A percentile compares a stretch with the other conserved stretches of the same genome.
phyloP scores from a whole-genome alignment of 2,797 vertebrate species.

The Sandelia bainsii region DNA sequence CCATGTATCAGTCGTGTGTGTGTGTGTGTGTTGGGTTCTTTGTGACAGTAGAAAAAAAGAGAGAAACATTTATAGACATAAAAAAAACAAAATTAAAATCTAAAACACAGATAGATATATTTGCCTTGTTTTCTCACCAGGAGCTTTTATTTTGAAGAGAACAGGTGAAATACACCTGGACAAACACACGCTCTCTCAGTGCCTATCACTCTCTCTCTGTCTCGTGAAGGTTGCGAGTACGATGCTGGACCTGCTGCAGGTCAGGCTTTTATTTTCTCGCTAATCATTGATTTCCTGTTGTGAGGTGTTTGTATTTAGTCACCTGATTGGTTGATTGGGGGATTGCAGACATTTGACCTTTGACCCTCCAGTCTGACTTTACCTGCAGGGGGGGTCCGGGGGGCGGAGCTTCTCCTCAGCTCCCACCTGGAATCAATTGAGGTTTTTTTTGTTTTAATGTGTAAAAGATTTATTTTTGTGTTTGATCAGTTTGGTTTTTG shows the following conservation, averaged over 20 bases:
- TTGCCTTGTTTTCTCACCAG: constrained; percentile 26
- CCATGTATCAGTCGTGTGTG: too few species aligned
- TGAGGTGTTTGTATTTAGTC: constrained; percentile 6
- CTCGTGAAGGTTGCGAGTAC: constrained; percentile 19
- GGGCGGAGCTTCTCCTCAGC: constrained; percentile 21
- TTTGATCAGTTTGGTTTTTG: constrained; percentile 27
- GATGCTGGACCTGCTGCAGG: constrained; percentile 6
- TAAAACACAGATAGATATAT: constrained; percentile 16
- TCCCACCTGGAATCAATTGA: constrained; percentile 49
- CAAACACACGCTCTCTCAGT: constrained; percentile 57
- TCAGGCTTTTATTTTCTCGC: constrained; percentile 44
- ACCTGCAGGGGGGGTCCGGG: neutral
- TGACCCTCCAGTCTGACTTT: constrained; percentile 15
- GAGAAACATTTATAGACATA: neutral
- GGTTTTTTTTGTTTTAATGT: neutral
- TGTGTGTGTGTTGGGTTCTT: constrained; percentile 6
- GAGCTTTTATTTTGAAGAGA: constrained; percentile 57
- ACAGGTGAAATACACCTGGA: neutral
- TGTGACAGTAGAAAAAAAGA: neutral
- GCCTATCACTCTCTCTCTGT: constrained; percentile 64
- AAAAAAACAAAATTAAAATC: constrained; percentile 1
- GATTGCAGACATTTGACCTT: constrained; percentile 4
- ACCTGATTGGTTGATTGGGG: constrained; percentile 17
- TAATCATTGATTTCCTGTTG: constrained; percentile 36
- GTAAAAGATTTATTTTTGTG: neutral